Conservation (phyloP, 2,888 invertebrate species). For the Seira musarum region DNA sequence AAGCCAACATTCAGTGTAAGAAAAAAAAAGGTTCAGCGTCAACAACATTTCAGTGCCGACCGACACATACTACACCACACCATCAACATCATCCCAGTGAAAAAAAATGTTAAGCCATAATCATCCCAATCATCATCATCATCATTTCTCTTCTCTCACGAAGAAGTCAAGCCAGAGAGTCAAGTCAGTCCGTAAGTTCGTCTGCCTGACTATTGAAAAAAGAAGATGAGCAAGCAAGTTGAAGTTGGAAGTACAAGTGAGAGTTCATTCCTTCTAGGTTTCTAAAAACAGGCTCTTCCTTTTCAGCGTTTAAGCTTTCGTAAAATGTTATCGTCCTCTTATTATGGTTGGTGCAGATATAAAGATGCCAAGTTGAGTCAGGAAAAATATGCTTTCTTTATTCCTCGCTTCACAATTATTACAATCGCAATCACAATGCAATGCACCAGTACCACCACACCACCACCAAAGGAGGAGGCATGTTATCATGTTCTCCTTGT, state of each 20-base stretch:
- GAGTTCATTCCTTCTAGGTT: constrained; percentile 32
- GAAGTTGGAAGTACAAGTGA: neutral
- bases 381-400: neutral
- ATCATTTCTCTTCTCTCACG: constrained; percentile 14
- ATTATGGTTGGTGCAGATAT: too few relatives aligned
- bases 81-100: neutral
- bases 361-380: neutral
- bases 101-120: constrained; percentile 22
- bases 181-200: too few relatives aligned
- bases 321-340: constrained; percentile 18
- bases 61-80: too few relatives aligned
- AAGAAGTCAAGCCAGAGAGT: neutral
- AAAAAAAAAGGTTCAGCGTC: neutral
- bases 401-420: too few relatives aligned
- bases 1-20: neutral
- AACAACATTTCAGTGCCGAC: neutral
- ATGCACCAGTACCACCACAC: too few relatives aligned
- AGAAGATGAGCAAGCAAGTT: too few relatives aligned
- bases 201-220: too few relatives aligned
- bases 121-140: too few relatives aligned
- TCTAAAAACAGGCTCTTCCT: constrained; percentile 21
- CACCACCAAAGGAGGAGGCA: neutral
- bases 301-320: neutral
- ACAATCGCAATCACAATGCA: too few relatives aligned
- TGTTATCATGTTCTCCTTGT: neutral